phyloP scores from a whole-genome alignment of 2,113 vertebrate species.

The Tonatia bakeri region DNA sequence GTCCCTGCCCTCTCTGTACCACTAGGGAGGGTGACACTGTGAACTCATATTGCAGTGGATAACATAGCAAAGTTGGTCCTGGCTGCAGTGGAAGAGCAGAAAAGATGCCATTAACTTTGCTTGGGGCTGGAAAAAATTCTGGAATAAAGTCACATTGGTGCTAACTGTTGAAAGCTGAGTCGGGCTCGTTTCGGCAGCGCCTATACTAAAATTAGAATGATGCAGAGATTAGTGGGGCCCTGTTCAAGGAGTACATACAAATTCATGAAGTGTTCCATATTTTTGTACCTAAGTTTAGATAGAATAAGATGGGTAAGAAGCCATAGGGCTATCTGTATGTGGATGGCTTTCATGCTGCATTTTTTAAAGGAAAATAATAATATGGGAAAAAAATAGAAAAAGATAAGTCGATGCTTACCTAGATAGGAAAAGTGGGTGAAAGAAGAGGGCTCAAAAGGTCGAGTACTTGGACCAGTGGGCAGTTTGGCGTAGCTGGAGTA shows the following conservation, averaged over 20 bases:
- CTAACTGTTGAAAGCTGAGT: neutral
- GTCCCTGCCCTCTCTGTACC: neutral
- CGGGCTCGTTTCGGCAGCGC: neutral
- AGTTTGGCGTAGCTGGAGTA: neutral
- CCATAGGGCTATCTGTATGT: neutral
- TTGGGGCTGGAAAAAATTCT: neutral
- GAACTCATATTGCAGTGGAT: neutral
- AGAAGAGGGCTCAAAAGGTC: rapidly evolving
- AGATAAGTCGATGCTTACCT: neutral
- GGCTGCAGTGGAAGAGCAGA: neutral
- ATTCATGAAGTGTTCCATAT: neutral
- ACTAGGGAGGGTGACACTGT: neutral
- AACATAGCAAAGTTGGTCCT: neutral
- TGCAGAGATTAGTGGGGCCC: neutral
- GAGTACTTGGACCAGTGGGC: neutral
- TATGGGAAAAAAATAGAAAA: neutral
- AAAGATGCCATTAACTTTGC: neutral
- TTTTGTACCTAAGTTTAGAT: neutral
- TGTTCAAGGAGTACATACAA: neutral
- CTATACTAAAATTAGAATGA: neutral
- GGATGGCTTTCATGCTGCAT: neutral
- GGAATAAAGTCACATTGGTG: neutral
- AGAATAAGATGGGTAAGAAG: neutral
- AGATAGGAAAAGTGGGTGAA: neutral
- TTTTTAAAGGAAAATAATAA: neutral